phyloP scores from a whole-genome alignment of 2,888 invertebrate species.

The Beris morrisii region DNA sequence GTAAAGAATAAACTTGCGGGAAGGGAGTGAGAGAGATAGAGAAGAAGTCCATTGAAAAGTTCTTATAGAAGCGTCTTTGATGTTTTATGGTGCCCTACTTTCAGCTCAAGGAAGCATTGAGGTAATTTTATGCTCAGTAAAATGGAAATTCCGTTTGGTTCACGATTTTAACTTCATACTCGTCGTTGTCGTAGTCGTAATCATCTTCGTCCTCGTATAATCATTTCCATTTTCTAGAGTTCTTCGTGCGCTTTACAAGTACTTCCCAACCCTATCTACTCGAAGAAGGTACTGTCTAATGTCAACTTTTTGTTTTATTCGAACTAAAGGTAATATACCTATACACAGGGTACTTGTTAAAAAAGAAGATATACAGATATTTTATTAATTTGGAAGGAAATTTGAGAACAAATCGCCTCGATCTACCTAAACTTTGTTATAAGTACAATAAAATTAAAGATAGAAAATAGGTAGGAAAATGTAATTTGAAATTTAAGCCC shows the following conservation, averaged over 20 bases:
- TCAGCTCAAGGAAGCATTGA: slow-evolving; percentile 21
- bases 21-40: slow-evolving; percentile 16
- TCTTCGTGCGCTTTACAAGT: not conserved
- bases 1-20: not conserved
- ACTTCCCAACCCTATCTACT: too few relatives aligned
- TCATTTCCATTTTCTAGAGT: slow-evolving; percentile 26
- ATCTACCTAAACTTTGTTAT: too few relatives aligned
- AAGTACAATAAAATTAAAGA: too few relatives aligned
- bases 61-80: slow-evolving; percentile 28
- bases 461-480: too few relatives aligned
- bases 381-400: too few relatives aligned
- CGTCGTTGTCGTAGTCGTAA: not conserved
- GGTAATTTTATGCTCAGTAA: slow-evolving; percentile 32
- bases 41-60: slow-evolving; percentile 27
- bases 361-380: too few relatives aligned
- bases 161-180: slow-evolving; percentile 26
- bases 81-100: slow-evolving; percentile 28
- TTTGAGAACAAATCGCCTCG: too few relatives aligned
- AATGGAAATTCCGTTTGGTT: slow-evolving; percentile 32
- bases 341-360: too few relatives aligned
- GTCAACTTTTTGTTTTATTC: too few relatives aligned
- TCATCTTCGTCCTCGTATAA: slow-evolving; percentile 2
- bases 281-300: too few relatives aligned
- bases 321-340: too few relatives aligned
- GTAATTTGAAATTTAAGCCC: too few relatives aligned